Base-by-base conservation (phyloP, 2,888 invertebrate genomes). In the Ornithoptera alexandrae region DNA sequence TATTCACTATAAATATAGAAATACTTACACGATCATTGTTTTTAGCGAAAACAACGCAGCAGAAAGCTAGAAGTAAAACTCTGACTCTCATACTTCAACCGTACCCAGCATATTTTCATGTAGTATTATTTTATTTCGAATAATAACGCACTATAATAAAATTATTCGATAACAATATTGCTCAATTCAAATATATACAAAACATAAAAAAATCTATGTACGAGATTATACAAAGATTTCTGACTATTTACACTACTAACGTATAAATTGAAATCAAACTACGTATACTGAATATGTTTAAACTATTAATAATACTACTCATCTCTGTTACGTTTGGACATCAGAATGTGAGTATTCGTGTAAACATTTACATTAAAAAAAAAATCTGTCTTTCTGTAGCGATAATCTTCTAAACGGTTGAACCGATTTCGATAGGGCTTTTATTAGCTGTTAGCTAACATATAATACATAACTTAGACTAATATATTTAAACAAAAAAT, bases 21-120 rank as follows among this genome's bases (percentile, higher is more conserved):
- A 53, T 53, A 70, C 69, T 70, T 30, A 70, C 69, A 39, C 58
- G 66, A 42, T 66, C 62, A 62, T 66, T 53, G 22, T 53, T 53
- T 15, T 59, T 50, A 3, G 65, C 69, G 20, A 59, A 70, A 18
- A n/a, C 69, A 30, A 70, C n/a, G 59, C 69, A 66, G 15, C 53
- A 62, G 22, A 66, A 53, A 20, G 69, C 53, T 39, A 70, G 36
- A 67, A 67, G 58, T 22, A 72, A 65, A 63, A 68, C 39, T 12
- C 30, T 50, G 17, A 50, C 18, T 65, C 62, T 73, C 72, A 73
- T 70, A 71, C 68, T 60, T 53, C 46, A 58, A 46, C 22, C 62
- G 15, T 62, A 56, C 46, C n/a, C 39, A 20, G 50, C 58, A 64
- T 60, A 20, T 62, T 67, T 61, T 18, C 20, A 42, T 17, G 39